These are phyloP conservation scores for Schizothorax lantsangensis DNA, from an alignment of 2,797 vertebrate species.

Conservation along the genomic window DNA sequence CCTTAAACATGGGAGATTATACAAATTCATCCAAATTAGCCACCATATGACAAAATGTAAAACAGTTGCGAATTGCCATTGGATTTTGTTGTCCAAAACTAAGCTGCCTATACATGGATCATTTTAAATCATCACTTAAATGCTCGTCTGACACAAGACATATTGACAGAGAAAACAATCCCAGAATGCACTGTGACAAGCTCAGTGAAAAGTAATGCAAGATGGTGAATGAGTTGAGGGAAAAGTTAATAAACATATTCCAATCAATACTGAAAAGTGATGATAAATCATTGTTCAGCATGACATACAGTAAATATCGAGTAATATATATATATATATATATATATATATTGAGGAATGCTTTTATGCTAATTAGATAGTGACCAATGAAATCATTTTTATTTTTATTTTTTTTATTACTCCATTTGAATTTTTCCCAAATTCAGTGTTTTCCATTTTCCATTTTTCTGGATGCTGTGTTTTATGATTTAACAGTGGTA, in stretches of 20 bases:
- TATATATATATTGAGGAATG: too few species aligned
- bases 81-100: not conserved
- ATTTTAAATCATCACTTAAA: not conserved
- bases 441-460: too few species aligned
- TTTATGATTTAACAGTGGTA: not conserved
- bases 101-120: not conserved
- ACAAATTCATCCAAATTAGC: not conserved
- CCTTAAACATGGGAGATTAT: not conserved
- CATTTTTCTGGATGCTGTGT: too few species aligned
- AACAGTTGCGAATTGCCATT: not conserved
- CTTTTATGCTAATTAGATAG: too few species aligned
- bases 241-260: too few species aligned
- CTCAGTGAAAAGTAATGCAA: not conserved
- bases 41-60: not conserved
- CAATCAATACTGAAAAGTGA: too few species aligned
- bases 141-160: too few species aligned
- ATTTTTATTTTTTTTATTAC: too few species aligned
- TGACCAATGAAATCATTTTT: not conserved
- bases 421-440: not conserved
- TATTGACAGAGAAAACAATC: not conserved
- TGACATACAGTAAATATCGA: too few species aligned
- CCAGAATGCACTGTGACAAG: not conserved
- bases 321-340: too few species aligned
- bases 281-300: too few species aligned
- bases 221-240: too few species aligned